Conservation (phyloP, 2,888 invertebrate genomes). For the Erpobdella octoculata region DNA sequence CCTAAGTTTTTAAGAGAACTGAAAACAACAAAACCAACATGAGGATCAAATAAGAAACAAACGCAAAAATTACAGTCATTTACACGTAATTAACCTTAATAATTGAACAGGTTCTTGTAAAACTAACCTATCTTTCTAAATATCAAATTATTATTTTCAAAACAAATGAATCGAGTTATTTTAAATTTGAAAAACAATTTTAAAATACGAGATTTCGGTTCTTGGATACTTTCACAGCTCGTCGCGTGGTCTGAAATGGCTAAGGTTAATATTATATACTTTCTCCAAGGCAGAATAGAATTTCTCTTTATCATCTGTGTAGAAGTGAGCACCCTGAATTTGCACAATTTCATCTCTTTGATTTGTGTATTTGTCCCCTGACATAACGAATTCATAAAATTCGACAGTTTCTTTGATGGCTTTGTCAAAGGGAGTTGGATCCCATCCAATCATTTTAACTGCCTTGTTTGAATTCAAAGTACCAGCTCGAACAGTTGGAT, state of each 20-base stretch:
- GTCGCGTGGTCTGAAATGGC: constrained; percentile 37
- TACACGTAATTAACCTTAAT: too few relatives aligned
- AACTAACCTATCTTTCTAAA: too few relatives aligned
- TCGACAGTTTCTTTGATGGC: constrained; percentile 46
- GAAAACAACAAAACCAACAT: too few relatives aligned
- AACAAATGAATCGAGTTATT: too few relatives aligned
- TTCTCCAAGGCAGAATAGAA: constrained; percentile 36
- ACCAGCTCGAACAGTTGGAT: constrained; percentile 50
- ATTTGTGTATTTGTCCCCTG: constrained; percentile 34
- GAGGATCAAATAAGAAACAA: too few relatives aligned
- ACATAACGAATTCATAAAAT: constrained; percentile 51
- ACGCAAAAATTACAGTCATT: too few relatives aligned
- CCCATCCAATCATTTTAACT: constrained; percentile 45
- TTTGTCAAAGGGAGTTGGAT: constrained; percentile 47
- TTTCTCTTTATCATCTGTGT: constrained; percentile 34
- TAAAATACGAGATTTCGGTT: too few relatives aligned
- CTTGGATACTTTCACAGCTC: constrained; percentile 38
- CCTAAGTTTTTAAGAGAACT: too few relatives aligned
- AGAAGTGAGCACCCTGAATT: constrained; percentile 40
- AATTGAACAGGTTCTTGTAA: too few relatives aligned
- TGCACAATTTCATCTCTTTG: constrained; percentile 44
- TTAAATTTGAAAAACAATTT: too few relatives aligned
- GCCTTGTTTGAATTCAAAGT: constrained; percentile 50
- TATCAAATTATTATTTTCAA: too few relatives aligned
- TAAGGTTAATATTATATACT: constrained; percentile 34